Base-by-base conservation (phyloP, 92 coral and sea anemone genomes). In the Porites evermanni region DNA sequence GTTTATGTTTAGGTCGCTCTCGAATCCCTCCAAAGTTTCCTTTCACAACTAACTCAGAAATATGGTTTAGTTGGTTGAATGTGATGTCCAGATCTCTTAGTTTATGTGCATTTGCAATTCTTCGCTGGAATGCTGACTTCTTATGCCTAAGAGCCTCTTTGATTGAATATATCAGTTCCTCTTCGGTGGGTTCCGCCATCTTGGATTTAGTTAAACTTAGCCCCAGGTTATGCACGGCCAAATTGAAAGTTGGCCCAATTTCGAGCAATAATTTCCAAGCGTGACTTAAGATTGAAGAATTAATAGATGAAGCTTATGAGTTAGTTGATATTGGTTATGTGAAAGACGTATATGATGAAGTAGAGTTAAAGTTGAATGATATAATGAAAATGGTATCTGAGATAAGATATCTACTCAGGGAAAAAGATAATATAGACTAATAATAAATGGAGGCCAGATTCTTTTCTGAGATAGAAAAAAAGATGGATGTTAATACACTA, bases 221-320 rank as follows among this genome's bases (percentile, higher is more conserved):
- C 80, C 87, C 89, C 90, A 89, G 52, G 20, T 8, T 78, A 12
- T 77, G 64, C 81, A 68, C 85, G 81, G 85, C 77, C 53, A 3
- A 54, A 11, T 13, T 44, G 64, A 84, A 77, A 74, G 1, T 89
- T 89, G 92, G 86, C 89, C 92, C 82, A 89, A 89, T 81, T 70
- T 88, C 70, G 53, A 66, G 84, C 19, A 6, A 80, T 19, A 88
- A 88, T 88, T 89, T 86, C 92, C 92, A 77, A 70, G 89, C 86
- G 89, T 81, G 58, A 24, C 26, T 24, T 24, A 24, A 24, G 26
- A 24, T 24, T 24, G 26, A 24, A 24, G 26, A 24, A 24, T 24
- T 1, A 24, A 24, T 24, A 24, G 26, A 24, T 24, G 26, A 24
- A 24, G 26, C 26, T 24, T 24, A 24, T 24, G 26, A 24, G 26